Conservation (phyloP, 2,888 invertebrate genomes). For the Axea sp. region DNA sequence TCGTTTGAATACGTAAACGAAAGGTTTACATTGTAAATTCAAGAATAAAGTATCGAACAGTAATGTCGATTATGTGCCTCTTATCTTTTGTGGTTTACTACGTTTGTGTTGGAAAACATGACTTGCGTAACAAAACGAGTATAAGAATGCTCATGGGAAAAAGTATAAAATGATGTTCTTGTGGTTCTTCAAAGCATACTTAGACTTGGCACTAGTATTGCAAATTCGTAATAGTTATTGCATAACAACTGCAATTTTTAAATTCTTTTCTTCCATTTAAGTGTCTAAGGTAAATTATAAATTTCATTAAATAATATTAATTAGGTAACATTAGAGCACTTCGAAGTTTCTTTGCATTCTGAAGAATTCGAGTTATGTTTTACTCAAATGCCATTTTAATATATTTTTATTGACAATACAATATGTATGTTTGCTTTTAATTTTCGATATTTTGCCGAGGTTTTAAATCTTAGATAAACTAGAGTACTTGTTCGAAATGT, state of each 20-base stretch:
- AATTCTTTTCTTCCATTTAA: no score
- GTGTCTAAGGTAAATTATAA: no score
- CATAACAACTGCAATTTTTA: no score
- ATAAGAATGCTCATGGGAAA: conserved; percentile 16
- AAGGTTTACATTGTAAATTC: conserved; percentile 1
- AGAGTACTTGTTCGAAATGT: conserved; percentile 37
- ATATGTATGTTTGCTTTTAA: conserved; percentile 14
- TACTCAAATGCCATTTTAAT: no score
- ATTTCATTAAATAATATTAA: no score
- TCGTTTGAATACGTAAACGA: neutral
- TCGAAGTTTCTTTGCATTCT: no score
- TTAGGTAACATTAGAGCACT: no score
- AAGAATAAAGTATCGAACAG: conserved; percentile 1
- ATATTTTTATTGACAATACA: no score
- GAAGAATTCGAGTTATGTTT: no score
- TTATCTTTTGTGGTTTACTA: conserved; percentile 12
- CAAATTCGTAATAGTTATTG: neutral
- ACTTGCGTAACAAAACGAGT: conserved; percentile 8
- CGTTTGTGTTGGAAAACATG: conserved; percentile 1
- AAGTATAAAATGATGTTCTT: conserved; percentile 18
- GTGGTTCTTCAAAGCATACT: neutral
- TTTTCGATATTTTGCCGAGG: neutral
- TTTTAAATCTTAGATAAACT: conserved; percentile 41
- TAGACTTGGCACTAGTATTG: no score
- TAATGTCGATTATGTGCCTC: conserved; percentile 1